Conservation (phyloP, 2,797 vertebrate species). For the Heliangelus exortis region DNA sequence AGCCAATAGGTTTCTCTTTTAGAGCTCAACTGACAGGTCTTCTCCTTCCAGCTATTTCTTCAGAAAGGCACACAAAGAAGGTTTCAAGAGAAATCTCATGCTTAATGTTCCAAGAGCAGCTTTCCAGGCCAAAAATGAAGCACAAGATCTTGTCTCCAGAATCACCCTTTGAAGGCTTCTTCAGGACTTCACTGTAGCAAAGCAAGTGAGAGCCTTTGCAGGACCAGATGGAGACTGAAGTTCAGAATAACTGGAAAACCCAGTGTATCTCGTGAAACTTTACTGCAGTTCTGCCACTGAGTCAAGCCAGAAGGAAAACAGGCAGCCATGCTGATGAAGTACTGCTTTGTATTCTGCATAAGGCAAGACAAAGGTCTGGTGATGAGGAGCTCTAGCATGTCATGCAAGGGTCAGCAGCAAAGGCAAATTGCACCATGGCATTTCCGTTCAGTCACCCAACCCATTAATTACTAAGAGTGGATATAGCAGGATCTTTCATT, state of each 20-base stretch:
- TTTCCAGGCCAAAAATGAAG: constrained; percentile 27
- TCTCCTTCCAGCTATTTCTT: constrained; percentile 69
- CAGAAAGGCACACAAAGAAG: constrained; percentile 33
- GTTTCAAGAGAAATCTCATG: constrained; percentile 49
- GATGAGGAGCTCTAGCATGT: neutral
- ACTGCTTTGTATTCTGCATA: constrained; percentile 46
- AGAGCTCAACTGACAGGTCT: constrained; percentile 60
- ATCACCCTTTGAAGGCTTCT: neutral
- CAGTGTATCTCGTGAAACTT: neutral
- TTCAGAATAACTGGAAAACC: neutral
- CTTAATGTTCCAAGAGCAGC: constrained; percentile 36
- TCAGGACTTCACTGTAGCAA: neutral
- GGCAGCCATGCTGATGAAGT: constrained; percentile 15
- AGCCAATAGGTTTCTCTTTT: constrained; percentile 57
- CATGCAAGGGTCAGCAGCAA: constrained; percentile 48
- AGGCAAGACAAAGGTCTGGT: constrained; percentile 55
- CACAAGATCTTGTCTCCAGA: constrained; percentile 26
- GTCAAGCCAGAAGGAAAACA: constrained; percentile 32
- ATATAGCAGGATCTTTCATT: constrained; percentile 38
- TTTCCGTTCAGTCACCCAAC: constrained; percentile 20
- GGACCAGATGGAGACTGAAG: neutral
- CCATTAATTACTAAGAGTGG: neutral
- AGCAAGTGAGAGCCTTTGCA: neutral
- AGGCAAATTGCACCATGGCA: constrained; percentile 59
- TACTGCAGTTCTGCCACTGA: neutral